Percentiles rank a stretch among this genome's conserved stretches.
Conservation (phyloP, 2,888 invertebrate species). For the Xiphydria camelus region DNA sequence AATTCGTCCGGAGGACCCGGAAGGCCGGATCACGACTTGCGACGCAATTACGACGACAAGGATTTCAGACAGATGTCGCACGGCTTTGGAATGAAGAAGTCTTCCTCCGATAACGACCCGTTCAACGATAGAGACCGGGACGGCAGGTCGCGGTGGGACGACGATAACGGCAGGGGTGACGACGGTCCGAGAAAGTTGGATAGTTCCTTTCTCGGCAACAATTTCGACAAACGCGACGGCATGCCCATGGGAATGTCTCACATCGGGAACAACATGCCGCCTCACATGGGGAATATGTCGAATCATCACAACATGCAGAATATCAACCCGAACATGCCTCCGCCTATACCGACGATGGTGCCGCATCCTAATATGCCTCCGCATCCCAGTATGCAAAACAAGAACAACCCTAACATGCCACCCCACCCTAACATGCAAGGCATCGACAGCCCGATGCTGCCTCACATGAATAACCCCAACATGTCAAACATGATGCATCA, state of each 20-base stretch:
- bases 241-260: constrained; percentile 33
- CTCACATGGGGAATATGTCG: constrained; percentile 26
- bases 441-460: constrained; percentile 41
- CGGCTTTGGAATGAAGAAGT: constrained; percentile 19
- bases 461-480: constrained; percentile 10
- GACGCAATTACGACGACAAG: constrained; percentile 41
- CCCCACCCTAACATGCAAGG: constrained; percentile 17
- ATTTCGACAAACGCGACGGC: constrained; percentile 43
- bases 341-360: constrained; percentile 36
- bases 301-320: constrained; percentile 51
- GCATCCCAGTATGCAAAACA: constrained; percentile 38
- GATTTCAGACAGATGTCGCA: constrained; percentile 38
- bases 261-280: constrained; percentile 24
- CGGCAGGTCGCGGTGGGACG: constrained; percentile 43
- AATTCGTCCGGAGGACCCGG: constrained; percentile 37
- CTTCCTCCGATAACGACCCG: constrained; percentile 21
- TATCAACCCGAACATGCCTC: constrained; percentile 47
- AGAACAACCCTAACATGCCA: constrained; percentile 20
- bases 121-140: constrained; percentile 17
- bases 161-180: constrained; percentile 34
- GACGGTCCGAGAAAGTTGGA: constrained; percentile 30
- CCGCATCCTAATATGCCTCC: constrained; percentile 41
- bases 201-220: constrained; percentile 28
- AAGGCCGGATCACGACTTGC: constrained; percentile 42
- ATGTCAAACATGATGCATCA: constrained; percentile 50